phyloP scores from a whole-genome alignment of 2,888 invertebrate species.

The Erebia epiphron region DNA sequence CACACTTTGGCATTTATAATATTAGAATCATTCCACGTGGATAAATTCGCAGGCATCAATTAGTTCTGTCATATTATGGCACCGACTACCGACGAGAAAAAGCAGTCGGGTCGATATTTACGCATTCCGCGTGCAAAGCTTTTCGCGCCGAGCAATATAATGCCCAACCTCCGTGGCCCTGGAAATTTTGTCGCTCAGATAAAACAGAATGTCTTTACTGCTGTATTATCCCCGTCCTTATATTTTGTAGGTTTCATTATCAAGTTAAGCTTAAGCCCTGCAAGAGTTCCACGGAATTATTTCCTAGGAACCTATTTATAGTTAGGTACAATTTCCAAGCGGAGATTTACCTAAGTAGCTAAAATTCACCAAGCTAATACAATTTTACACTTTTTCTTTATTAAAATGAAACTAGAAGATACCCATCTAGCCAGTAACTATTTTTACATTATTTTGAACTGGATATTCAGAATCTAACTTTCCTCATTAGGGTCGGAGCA shows the following conservation, averaged over 20 bases:
- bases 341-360: no score
- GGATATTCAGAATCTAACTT: background rate
- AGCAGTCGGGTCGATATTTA: slow-evolving; percentile 39
- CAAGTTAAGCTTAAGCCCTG: slow-evolving; percentile 26
- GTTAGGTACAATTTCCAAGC: background rate
- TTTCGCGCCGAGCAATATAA: slow-evolving; percentile 62
- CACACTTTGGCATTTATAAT: no score
- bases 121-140: slow-evolving; percentile 52
- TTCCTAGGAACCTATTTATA: background rate
- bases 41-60: no score
- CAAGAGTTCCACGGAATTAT: slow-evolving; percentile 16
- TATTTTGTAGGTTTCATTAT: slow-evolving; percentile 38
- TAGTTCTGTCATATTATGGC: no score
- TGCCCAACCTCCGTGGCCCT: slow-evolving; percentile 59
- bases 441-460: background rate
- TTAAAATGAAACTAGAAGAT: background rate
- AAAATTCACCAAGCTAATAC: no score
- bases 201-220: slow-evolving; percentile 66
- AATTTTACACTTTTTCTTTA: background rate
- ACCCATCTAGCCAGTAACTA: no score
- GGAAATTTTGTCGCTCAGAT: slow-evolving; percentile 61
- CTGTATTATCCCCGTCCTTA: slow-evolving; percentile 47
- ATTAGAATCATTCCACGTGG: no score
- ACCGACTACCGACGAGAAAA: background rate
- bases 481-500: background rate